Conservation (phyloP, 2,113 vertebrate genomes). For the Spilogale gracilis region DNA sequence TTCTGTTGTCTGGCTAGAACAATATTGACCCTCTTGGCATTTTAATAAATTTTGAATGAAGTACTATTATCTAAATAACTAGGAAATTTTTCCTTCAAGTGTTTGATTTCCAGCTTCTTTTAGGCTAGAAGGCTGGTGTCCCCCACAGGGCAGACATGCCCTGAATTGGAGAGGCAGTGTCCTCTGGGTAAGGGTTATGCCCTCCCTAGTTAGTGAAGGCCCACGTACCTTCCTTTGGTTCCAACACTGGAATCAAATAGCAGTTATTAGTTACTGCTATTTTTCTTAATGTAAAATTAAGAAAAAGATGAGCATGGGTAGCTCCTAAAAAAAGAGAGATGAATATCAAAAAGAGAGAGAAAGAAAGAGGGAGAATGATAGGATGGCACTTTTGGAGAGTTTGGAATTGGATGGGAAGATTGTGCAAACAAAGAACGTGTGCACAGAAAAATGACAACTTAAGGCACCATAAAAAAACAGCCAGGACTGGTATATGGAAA, state of each 20-base stretch:
- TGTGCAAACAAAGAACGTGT: conserved; percentile 16
- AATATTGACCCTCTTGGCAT: not conserved
- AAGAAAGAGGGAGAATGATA: not conserved
- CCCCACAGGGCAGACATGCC: not conserved
- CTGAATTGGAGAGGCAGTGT: not conserved
- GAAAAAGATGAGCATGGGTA: not conserved
- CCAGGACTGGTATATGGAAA: not conserved
- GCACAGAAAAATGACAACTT: conserved; percentile 23
- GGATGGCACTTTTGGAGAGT: not conserved
- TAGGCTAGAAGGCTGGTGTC: not conserved
- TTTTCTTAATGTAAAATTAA: not conserved
- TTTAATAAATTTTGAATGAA: conserved; percentile 24
- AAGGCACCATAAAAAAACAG: conserved; percentile 40
- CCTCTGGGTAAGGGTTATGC: not conserved
- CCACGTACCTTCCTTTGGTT: not conserved
- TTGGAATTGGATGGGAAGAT: not conserved
- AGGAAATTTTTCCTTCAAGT: not conserved
- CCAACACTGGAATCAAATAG: not conserved
- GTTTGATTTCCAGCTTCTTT: not conserved
- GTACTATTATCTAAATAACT: not conserved
- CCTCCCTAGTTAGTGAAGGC: too few species aligned
- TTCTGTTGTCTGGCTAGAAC: not conserved
- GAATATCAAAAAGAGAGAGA: not conserved
- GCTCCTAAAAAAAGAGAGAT: not conserved
- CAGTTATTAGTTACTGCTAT: not conserved